A percentile compares a stretch with the other conserved stretches of the same genome.
Evolutionary conservation across 2,888 invertebrate species (phyloP).

Genomic region (Beris chalybata): DNA sequence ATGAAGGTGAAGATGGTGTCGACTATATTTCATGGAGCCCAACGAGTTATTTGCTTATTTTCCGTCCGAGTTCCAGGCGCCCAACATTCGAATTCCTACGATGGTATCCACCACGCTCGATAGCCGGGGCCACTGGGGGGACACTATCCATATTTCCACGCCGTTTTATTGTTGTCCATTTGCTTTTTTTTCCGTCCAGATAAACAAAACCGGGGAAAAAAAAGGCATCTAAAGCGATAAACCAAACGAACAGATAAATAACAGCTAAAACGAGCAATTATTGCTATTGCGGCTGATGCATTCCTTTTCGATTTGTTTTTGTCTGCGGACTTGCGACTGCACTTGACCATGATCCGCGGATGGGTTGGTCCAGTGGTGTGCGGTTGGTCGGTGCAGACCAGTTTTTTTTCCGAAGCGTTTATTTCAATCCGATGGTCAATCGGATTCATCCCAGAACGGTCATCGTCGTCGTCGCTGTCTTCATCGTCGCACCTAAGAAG

Average conservation of each 20-base stretch:
- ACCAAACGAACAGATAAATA: conserved; percentile 36
- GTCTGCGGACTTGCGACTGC: conserved; percentile 19
- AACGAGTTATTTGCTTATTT: too few species aligned
- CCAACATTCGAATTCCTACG: too few species aligned
- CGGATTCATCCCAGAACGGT: conserved; percentile 7
- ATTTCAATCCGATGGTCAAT: conserved; percentile 20
- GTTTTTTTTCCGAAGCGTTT: background rate
- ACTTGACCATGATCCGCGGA: conserved; percentile 13
- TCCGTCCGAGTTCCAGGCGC: too few species aligned
- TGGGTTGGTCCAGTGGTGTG: too few species aligned
- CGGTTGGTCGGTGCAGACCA: conserved; percentile 13
- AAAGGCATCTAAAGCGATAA: conserved; percentile 23
- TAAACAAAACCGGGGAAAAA: background rate
- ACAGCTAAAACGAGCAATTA: conserved; percentile 37
- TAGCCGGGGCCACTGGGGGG: too few species aligned
- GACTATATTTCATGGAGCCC: too few species aligned
- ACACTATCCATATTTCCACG: too few species aligned
- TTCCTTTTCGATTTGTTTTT: conserved; percentile 33
- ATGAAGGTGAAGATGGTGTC: too few species aligned
- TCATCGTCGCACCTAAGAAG: background rate
- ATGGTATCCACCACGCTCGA: too few species aligned
- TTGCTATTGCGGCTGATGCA: conserved; percentile 37
- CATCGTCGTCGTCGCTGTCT: background rate
- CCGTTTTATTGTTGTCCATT: conserved; percentile 2
- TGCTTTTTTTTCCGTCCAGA: background rate